Conservation (phyloP, 2,113 vertebrate species). For the Myiozetetes cayanensis region DNA sequence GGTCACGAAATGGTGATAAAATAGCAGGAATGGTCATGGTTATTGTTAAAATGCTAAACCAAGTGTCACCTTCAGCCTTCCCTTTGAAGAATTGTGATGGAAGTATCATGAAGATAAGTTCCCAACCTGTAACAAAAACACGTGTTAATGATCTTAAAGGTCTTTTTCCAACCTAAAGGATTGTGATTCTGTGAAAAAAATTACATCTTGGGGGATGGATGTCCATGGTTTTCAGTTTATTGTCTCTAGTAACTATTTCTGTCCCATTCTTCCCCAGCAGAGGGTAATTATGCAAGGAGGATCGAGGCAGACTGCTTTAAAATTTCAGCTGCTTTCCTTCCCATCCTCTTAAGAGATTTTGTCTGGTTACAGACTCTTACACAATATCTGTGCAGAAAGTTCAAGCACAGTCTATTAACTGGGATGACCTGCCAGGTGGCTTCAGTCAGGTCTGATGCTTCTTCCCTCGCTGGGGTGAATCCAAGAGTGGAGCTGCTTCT, state of each 20-base stretch:
- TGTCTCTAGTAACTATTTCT: not conserved
- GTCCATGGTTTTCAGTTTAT: not conserved
- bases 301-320: not conserved
- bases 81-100: not conserved
- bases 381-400: not conserved
- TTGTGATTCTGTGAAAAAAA: not conserved
- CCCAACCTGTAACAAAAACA: not conserved
- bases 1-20: not conserved
- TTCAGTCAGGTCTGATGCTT: not conserved
- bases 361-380: not conserved
- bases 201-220: no score
- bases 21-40: not conserved
- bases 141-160: not conserved
- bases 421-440: not conserved
- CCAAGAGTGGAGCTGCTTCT: not conserved
- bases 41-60: not conserved
- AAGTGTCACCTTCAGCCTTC: not conserved
- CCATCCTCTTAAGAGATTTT: not conserved
- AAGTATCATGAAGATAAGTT: not conserved
- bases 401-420: fast-evolving
- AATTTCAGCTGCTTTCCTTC: not conserved
- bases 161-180: not conserved
- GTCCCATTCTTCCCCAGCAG: not conserved
- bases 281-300: not conserved
- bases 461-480: not conserved